Base-by-base conservation (phyloP, 2,797 vertebrate species). In the Sternotherus odoratus region DNA sequence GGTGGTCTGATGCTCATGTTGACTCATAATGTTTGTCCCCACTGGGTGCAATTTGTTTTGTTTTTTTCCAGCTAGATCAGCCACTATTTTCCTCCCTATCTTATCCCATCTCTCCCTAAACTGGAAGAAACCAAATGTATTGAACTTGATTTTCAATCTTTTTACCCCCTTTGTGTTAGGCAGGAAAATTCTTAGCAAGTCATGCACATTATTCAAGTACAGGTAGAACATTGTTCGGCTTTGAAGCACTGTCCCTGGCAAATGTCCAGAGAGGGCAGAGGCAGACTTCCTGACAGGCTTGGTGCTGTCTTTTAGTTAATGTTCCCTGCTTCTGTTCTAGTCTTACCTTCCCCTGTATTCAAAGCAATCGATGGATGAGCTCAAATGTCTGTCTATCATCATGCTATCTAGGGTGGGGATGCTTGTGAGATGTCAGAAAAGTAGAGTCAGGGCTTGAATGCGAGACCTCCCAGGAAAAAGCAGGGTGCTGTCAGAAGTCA, bases 261-360 rank as follows among this genome's bases (percentile, higher is more conserved):
- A 82, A 11, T 13, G n/a, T 36, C 21, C 43, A 15, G 16, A 28
- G 23, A 69, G 75, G 11, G 4, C 26, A 0, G 0, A 21, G 21
- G n/a, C 0, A 0, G 4, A 17, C 28, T 28, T 69, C 15, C 60
- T 91, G 6, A 81, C 46, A 54, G 82, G 5, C 28, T 87, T 86
- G 66, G 28, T 84, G 0, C 9, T 2, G 0, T 4, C 49, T 48
- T 0, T 0, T 66, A 21, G 63, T 69, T 21, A 54, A 8, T 54
- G 46, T 48, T 48, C 46, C 46, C 46, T 48, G 9, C 46, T 48
- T 48, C 46, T 48, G 3, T 48, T 48, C 8, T 48, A 60, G 12
- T 33, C 57, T 60, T 60, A 60, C 13, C 57, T 28, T 60, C 13
- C 57, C 16, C 28, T 60, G 28, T 33, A 33, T 60, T 82, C 48